Percentiles rank a stretch among this genome's conserved stretches.
Evolutionary conservation across 2,888 invertebrate species (phyloP).

Genomic region (Halictus ligatus): DNA sequence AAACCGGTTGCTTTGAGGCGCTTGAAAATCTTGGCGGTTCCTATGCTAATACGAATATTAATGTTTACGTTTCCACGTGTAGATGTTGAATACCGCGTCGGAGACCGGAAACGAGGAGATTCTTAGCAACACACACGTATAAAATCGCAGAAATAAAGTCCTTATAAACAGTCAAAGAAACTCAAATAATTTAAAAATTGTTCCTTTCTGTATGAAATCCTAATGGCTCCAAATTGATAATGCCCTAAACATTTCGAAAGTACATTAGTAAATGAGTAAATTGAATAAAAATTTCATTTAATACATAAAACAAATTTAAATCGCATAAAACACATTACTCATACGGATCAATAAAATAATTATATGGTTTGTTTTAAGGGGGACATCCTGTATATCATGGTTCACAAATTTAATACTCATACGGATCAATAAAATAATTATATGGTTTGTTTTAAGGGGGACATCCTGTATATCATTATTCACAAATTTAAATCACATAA

Average conservation of each 20-base stretch:
- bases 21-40: neutral
- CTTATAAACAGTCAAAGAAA: neutral
- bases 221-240: too few relatives aligned
- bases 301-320: neutral
- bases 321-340: neutral
- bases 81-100: neutral
- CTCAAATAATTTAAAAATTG: neutral
- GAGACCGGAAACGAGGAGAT: neutral
- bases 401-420: neutral
- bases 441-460: neutral
- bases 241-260: too few relatives aligned
- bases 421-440: neutral
- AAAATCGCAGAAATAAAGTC: neutral
- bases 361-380: neutral
- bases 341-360: neutral
- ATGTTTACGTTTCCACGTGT: slow-evolving; percentile 25
- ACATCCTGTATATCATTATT: neutral
- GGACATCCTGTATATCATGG: neutral
- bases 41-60: slow-evolving; percentile 48
- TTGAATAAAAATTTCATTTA: too few relatives aligned
- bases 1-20: slow-evolving; percentile 30
- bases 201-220: too few relatives aligned
- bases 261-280: too few relatives aligned
- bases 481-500: too few relatives aligned
- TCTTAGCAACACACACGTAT: neutral